Evolutionary conservation across 2,888 invertebrate species (phyloP).

Genomic region (Stenodema calcarata): DNA sequence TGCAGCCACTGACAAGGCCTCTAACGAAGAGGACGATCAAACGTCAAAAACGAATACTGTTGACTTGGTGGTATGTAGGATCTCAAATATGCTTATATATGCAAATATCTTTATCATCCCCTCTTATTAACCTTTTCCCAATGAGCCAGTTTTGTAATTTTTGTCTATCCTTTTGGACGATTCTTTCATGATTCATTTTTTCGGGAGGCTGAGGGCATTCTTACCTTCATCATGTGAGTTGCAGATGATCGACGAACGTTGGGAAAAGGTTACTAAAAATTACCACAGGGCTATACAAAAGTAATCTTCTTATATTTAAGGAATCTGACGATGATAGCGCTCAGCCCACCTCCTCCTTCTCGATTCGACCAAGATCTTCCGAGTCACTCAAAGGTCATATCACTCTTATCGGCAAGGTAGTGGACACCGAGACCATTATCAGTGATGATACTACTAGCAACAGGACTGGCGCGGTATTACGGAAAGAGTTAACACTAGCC

Average conservation of each 20-base stretch:
- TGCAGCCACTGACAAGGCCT: background rate
- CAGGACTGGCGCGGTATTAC: background rate
- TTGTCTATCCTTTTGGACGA: too few relatives aligned
- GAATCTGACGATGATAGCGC: background rate
- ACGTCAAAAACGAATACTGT: background rate
- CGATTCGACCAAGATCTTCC: background rate
- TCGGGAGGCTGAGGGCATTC: too few relatives aligned
- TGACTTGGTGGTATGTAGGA: background rate
- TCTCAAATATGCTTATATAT: too few relatives aligned
- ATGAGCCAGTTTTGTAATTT: too few relatives aligned
- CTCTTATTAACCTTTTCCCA: too few relatives aligned
- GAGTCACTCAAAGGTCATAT: background rate
- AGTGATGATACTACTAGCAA: background rate
- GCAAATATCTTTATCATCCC: too few relatives aligned
- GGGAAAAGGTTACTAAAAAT: too few relatives aligned
- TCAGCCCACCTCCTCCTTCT: background rate
- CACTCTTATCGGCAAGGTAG: background rate
- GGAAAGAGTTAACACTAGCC: background rate
- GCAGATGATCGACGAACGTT: too few relatives aligned
- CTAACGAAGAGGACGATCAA: background rate
- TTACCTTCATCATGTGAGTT: too few relatives aligned
- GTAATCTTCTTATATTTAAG: background rate
- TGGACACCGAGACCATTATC: constrained; percentile 8
- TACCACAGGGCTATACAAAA: too few relatives aligned
- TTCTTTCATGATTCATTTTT: too few relatives aligned